Base-by-base conservation (phyloP, 2,113 vertebrate species). In the Centropus bengalensis region DNA sequence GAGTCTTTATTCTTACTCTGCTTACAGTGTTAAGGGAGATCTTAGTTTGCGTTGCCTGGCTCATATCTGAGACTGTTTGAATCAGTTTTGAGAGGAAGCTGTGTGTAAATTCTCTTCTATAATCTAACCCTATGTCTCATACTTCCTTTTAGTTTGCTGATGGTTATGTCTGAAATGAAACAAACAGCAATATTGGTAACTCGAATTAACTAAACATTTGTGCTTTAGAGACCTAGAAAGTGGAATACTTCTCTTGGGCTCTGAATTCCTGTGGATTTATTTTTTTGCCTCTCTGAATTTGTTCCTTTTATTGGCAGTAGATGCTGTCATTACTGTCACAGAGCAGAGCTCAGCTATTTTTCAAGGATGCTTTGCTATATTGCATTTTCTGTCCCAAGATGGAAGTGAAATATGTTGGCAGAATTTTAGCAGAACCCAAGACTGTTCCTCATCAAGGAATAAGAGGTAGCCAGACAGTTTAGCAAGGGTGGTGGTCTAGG, bases 261-360 rank as follows among this genome's bases (percentile, higher is more conserved):
- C 85, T 90, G 12, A 81, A 42, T 77, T 76, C 59, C 85, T 89
- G 54, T 40, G 78, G 75, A 40, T 11, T 13, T 44, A 49, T 56
- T 67, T 79, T 76, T 76, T 44, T 1, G 0, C 36, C 8, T 52
- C 45, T 59, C 42, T 76, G 75, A 93, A 91, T 86, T 77, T 74
- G 78, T 82, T 92, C 40, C 33, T 77, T 97, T 95, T 95, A 96
- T 91, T 95, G 85, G 71, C 87, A 89, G 52, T 83, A 96, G 85
- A 64, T 83, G 82, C 28, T 42, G 51, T 74, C 59, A 32, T 95
- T 89, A 87, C 56, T 64, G 88, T 47, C 59, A 67, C 68, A 75
- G 64, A 95, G 27, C 21, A 95, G 59, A 93, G 47, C 86, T 93
- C 88, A 66, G 86, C 76, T 44, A 36, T 83, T 90, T 88, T 86